These are phyloP conservation scores for Perccottus glenii DNA, from an alignment of 2,113 vertebrate species.

Conservation along the genomic window DNA sequence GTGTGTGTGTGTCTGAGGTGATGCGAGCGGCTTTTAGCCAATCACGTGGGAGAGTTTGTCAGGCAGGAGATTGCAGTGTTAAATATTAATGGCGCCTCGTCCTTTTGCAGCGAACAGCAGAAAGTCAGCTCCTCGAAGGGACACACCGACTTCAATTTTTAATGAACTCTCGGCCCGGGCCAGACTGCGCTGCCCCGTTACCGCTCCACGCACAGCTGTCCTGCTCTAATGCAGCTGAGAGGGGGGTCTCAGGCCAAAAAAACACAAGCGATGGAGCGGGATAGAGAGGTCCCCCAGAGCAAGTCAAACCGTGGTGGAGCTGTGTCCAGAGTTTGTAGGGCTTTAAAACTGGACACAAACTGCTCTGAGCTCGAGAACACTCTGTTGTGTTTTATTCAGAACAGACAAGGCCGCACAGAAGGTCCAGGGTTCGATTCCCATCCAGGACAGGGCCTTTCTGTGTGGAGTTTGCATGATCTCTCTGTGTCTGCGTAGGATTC, in stretches of 20 bases:
- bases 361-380: neutral
- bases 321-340: neutral
- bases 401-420: too few relatives aligned
- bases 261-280: neutral
- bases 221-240: constrained; percentile 75
- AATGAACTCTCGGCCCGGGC: constrained; percentile 75
- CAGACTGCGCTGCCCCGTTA: constrained; percentile 79
- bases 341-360: neutral
- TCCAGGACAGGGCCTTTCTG: too few relatives aligned
- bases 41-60: constrained; percentile 85
- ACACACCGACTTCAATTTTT: constrained; percentile 82
- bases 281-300: constrained; percentile 24
- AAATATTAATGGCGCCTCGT: constrained; percentile 81
- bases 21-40: constrained; percentile 75
- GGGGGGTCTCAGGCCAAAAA: constrained; percentile 31
- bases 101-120: constrained; percentile 60
- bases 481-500: too few relatives aligned
- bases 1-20: constrained; percentile 58
- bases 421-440: too few relatives aligned
- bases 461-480: too few relatives aligned
- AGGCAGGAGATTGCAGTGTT: constrained; percentile 86
- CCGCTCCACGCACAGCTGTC: constrained; percentile 77
- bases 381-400: too few relatives aligned
- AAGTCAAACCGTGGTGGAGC: constrained; percentile 2
- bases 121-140: constrained; percentile 82